Conservation (phyloP, 2,113 vertebrate genomes). For the Salvator merianae region DNA sequence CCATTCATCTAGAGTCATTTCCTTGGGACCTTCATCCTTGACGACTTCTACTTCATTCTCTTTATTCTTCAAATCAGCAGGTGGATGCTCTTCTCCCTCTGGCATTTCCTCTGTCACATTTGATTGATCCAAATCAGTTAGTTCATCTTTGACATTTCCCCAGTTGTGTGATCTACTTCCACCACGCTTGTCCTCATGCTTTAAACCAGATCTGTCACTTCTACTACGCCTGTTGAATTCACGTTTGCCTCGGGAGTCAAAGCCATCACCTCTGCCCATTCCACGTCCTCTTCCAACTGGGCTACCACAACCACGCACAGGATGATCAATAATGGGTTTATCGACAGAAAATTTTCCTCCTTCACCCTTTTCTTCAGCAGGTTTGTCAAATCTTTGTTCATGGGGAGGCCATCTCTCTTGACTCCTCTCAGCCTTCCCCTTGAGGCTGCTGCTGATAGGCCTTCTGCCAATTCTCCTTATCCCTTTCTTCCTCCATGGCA, state of each 20-base stretch:
- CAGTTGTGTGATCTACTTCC: conserved; percentile 98
- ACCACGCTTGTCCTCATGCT: conserved; percentile 96
- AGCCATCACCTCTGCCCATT: conserved; percentile 91
- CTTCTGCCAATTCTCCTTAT: conserved; percentile 93
- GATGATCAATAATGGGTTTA: conserved; percentile 87
- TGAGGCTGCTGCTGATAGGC: conserved; percentile 87
- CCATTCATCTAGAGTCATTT: conserved; percentile 99
- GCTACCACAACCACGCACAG: conserved; percentile 91
- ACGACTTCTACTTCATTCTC: conserved; percentile 97
- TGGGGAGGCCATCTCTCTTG: conserved; percentile 91
- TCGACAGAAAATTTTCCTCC: conserved; percentile 95
- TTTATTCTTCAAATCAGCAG: conserved; percentile 96
- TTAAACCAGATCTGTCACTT: conserved; percentile 95
- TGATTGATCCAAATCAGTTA: conserved; percentile 96
- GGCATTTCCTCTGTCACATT: conserved; percentile 91
- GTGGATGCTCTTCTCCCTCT: conserved; percentile 95
- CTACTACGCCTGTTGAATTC: conserved; percentile 98
- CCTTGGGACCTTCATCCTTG: conserved; percentile 96
- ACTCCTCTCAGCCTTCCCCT: conserved; percentile 91
- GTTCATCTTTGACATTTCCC: conserved; percentile 98
- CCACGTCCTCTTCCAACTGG: conserved; percentile 90
- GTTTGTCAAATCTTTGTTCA: conserved; percentile 91
- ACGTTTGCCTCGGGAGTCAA: conserved; percentile 95
- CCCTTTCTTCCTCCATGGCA: conserved; percentile 70
- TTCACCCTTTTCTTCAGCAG: conserved; percentile 92